A percentile compares a stretch with the other conserved stretches of the same genome.
Conservation (phyloP, 2,113 vertebrate genomes). For the Tupaia tana region DNA sequence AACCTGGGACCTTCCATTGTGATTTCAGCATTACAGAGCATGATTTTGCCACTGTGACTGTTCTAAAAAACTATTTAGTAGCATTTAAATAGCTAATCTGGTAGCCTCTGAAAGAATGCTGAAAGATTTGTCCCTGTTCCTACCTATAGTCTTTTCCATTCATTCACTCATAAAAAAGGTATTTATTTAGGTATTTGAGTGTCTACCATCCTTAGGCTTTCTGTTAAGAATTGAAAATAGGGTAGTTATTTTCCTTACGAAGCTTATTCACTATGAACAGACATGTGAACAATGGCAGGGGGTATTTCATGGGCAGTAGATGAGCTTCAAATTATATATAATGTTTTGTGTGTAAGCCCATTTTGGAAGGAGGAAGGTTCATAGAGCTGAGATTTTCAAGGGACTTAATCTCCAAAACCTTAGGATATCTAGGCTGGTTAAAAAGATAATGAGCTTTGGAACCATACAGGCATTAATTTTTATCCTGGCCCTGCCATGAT, state of each 20-base stretch:
- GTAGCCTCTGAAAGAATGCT: background rate
- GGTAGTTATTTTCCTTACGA: background rate
- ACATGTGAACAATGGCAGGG: background rate
- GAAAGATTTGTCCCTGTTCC: background rate
- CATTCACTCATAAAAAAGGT: background rate
- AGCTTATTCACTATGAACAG: background rate
- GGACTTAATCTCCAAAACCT: background rate
- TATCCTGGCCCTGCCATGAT: background rate
- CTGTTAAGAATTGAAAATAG: slow-evolving; percentile 40
- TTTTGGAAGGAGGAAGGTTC: slow-evolving; percentile 2
- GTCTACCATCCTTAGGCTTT: background rate
- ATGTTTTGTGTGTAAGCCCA: background rate
- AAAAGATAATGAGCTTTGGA: slow-evolving; percentile 3
- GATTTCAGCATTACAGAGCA: no score
- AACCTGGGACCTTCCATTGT: no score
- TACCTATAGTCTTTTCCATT: background rate
- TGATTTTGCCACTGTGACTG: no score
- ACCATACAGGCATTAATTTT: slow-evolving; percentile 17
- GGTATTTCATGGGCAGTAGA: background rate
- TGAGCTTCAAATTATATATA: background rate
- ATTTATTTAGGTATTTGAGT: background rate
- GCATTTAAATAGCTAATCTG: slow-evolving; percentile 1
- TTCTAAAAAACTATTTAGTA: slow-evolving; percentile 21
- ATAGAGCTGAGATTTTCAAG: slow-evolving; percentile 34
- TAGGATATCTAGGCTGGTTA: background rate